Evolutionary conservation across 2,888 invertebrate species (phyloP).

Genomic region (Lithosia quadra): DNA sequence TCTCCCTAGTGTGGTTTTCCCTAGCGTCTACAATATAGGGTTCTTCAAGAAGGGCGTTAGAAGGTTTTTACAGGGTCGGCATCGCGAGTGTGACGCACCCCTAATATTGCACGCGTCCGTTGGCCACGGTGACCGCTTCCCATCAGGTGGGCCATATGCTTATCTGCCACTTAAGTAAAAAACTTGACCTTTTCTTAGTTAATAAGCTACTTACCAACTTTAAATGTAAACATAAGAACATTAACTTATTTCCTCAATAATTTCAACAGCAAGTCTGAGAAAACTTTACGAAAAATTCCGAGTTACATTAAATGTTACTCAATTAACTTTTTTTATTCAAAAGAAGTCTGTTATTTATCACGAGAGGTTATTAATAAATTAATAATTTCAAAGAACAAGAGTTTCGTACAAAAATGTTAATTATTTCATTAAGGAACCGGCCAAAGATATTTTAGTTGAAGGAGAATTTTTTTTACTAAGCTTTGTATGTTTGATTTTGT

Average conservation of each 20-base stretch:
- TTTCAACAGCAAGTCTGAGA: not conserved
- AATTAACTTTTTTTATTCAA: constrained; percentile 30
- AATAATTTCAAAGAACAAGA: constrained; percentile 37
- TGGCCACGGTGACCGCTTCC: too few species aligned
- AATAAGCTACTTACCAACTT: not conserved
- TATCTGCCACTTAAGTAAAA: too few species aligned
- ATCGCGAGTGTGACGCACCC: too few species aligned
- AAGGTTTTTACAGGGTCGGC: too few species aligned
- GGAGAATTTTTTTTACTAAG: constrained; percentile 31
- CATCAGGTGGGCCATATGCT: too few species aligned
- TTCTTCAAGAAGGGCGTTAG: too few species aligned
- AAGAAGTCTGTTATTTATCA: constrained; percentile 44
- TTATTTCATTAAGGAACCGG: constrained; percentile 46
- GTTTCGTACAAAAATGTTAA: constrained; percentile 48
- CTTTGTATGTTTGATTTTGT: not conserved
- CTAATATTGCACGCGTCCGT: too few species aligned
- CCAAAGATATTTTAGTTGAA: constrained; percentile 28
- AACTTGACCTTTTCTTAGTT: not conserved
- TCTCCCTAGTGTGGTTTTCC: too few species aligned
- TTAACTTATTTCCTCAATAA: constrained; percentile 4
- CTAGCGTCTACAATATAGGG: too few species aligned
- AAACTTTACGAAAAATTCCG: constrained; percentile 4
- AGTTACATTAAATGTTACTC: constrained; percentile 15
- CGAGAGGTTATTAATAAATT: constrained; percentile 34
- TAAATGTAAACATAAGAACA: not conserved